Evolutionary conservation across 1,140 invertebrate species (phyloP), one percentile per base, ranked within the genome.

Genomic region (Cyrtorhinus lividipennis): DNA sequence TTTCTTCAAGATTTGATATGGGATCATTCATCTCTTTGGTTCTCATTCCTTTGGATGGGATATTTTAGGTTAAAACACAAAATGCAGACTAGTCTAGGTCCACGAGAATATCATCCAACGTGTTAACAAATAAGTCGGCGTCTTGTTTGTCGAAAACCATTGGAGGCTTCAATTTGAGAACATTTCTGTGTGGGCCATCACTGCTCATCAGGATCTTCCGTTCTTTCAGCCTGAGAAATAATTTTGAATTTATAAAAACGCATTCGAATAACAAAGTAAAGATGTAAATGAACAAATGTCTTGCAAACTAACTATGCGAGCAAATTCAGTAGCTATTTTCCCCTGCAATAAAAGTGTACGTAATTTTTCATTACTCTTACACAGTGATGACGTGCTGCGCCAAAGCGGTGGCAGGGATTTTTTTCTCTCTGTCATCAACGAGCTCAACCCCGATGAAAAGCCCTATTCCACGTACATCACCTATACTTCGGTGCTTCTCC

Each of bases 131-230:
- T 59, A 83, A 76, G 68, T 95, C 85, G 2, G 84, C 92, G 73
- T 97, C 87, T 53, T 89, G 82, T 26, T 81, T 80, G 27, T 75
- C 85, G 72, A 98, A 98, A 23, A 92, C 88, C 87, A 99, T 92
- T 0, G 95, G 95, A 0, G 95, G 93, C 72, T 99, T 99, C 69
- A 98, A 81, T 74, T 99, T 99, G 12, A 99, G 76, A 15, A 99
- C 90, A 72, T 99, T 99, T 61, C 83, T 78, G 71, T 95, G 81
- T 0, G 95, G 95, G 0, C 95, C 95, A 72, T 98, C 95, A 48
- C 85, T 82, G 71, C 92, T 97, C 22, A 98, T 76, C 5, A 99
- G 76, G 66, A 98, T 87, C 64, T 83, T 80, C 69, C 90, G 81
- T 67, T 95, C 85, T 68, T 89, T 90, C 84, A 96, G 87, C 69